A percentile compares a stretch with the other conserved stretches of the same genome.
Conservation (phyloP, 2,113 vertebrate genomes). For the Ahaetulla prasina region DNA sequence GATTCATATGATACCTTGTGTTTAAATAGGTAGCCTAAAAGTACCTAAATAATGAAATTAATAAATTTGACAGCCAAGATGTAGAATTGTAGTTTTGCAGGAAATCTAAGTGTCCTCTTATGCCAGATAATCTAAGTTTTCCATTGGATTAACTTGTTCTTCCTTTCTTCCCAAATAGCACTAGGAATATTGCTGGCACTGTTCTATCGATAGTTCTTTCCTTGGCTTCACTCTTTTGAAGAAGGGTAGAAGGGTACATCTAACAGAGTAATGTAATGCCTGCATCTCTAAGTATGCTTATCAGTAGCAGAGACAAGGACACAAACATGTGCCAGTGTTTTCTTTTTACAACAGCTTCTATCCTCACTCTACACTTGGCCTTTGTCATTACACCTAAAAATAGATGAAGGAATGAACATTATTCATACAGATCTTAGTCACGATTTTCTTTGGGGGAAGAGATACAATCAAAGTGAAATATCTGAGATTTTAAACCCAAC, state of each 20-base stretch:
- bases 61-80: background rate
- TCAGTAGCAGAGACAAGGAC: background rate
- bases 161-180: background rate
- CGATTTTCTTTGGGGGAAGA: background rate
- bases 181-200: background rate
- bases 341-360: background rate
- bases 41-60: background rate
- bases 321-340: conserved; percentile 6
- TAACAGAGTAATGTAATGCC: background rate
- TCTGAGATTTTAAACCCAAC: conserved; percentile 7
- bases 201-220: background rate
- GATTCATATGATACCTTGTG: background rate
- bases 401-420: background rate
- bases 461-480: background rate
- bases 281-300: background rate
- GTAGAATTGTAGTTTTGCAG: background rate
- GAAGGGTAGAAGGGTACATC: background rate
- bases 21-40: background rate
- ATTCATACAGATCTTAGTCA: background rate
- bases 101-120: background rate
- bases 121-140: background rate
- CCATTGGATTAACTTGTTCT: background rate
- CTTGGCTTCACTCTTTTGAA: background rate
- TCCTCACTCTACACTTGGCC: background rate
- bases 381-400: conserved; percentile 26